phyloP scores from a whole-genome alignment of 2,888 invertebrate species.

The Autographa pulchrina region DNA sequence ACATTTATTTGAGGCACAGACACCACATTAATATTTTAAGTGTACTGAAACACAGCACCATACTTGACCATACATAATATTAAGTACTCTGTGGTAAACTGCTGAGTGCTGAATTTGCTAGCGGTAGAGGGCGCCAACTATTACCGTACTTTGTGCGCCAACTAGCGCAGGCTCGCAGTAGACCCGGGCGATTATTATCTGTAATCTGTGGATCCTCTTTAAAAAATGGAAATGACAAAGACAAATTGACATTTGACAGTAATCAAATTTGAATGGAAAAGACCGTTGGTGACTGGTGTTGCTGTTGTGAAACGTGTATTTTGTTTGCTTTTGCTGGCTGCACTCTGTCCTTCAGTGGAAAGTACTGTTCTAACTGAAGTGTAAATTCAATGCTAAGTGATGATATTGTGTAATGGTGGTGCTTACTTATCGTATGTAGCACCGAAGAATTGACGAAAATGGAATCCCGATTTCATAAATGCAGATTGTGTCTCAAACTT shows the following conservation, averaged over 20 bases:
- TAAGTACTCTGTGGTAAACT: no score
- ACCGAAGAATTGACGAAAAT: conserved; percentile 53
- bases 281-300: conserved; percentile 37
- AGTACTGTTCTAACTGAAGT: conserved; percentile 33
- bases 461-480: conserved; percentile 81
- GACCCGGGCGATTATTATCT: no score
- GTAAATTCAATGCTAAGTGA: conserved; percentile 28
- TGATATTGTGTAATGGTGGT: conserved; percentile 44
- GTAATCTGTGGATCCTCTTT: no score
- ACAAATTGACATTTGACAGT: neutral
- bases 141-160: no score
- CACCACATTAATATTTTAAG: no score
- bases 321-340: neutral
- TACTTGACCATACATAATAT: no score
- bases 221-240: neutral
- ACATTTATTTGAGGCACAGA: no score
- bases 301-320: neutral
- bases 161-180: no score
- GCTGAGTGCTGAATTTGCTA: no score
- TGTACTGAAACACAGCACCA: no score
- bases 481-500: conserved; percentile 84
- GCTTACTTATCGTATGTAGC: conserved; percentile 9
- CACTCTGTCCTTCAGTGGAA: neutral
- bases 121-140: no score
- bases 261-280: conserved; percentile 39